These are phyloP conservation scores for Eptesicus fuscus DNA, from an alignment of 2,113 vertebrate species.

Conservation along the genomic window DNA sequence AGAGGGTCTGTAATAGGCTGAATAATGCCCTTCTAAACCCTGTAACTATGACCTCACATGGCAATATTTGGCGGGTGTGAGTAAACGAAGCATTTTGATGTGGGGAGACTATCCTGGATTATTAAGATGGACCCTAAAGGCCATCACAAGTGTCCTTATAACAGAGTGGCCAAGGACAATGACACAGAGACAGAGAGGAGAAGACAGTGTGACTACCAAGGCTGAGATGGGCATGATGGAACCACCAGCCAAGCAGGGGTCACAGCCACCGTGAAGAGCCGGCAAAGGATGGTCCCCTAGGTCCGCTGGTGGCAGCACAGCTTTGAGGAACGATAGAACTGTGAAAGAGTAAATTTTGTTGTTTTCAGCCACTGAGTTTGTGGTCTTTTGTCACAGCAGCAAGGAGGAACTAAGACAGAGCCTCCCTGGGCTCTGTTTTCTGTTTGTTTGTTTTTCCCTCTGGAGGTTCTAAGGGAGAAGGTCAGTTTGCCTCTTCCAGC, in stretches of 20 bases:
- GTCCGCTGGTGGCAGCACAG: neutral
- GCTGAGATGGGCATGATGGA: neutral
- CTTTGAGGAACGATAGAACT: neutral
- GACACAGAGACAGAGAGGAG: neutral
- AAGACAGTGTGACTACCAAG: neutral
- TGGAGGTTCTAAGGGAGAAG: neutral
- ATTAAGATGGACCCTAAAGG: neutral
- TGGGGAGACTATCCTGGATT: neutral
- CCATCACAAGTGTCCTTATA: neutral
- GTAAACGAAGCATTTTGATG: neutral
- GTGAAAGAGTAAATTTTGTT: neutral
- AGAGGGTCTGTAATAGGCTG: neutral
- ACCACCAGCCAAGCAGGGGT: neutral
- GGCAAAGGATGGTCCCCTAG: accelerated
- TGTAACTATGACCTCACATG: neutral
- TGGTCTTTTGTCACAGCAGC: neutral
- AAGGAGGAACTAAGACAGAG: neutral
- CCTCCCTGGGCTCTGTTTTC: neutral
- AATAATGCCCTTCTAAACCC: neutral
- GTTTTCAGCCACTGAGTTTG: neutral
- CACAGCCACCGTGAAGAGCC: neutral
- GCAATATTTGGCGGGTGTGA: neutral
- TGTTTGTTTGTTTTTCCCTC: neutral
- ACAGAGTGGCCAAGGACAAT: neutral
- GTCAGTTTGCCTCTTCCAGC: neutral